Evolutionary conservation across 1,140 invertebrate species (phyloP).

Genomic region (Tetragonula clypearis): DNA sequence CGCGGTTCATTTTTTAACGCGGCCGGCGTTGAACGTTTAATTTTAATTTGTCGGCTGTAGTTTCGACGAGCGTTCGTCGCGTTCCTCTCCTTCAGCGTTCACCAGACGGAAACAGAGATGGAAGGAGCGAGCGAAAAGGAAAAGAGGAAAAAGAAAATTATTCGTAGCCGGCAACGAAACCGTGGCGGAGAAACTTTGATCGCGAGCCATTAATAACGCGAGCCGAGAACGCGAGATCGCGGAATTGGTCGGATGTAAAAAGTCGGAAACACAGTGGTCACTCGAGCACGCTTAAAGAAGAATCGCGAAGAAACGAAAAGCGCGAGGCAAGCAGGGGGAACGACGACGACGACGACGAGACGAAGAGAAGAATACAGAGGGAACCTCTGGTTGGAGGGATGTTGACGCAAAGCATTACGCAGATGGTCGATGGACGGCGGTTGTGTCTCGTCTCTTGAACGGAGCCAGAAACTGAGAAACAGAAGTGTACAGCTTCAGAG

Average conservation of each 20-base stretch:
- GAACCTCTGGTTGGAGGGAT: constrained; percentile 35
- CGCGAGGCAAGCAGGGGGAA: neutral
- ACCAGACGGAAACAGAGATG: neutral
- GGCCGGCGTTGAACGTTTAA: constrained; percentile 6
- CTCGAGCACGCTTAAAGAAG: constrained; percentile 43
- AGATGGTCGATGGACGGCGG: constrained; percentile 62
- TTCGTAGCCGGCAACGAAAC: neutral
- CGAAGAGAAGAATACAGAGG: neutral
- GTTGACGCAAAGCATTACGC: constrained; percentile 71
- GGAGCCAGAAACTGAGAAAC: constrained; percentile 42
- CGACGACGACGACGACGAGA: neutral
- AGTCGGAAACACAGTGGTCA: constrained; percentile 40
- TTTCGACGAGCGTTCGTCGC: too few relatives aligned
- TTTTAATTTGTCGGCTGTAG: constrained; percentile 15
- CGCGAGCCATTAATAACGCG: constrained; percentile 35
- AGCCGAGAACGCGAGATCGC: neutral
- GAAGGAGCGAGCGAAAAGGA: neutral
- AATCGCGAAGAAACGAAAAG: constrained; percentile 22
- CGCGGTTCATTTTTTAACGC: constrained; percentile 8
- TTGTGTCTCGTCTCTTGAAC: constrained; percentile 52
- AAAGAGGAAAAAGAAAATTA: neutral
- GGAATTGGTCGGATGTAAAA: neutral
- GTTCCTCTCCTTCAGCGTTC: neutral
- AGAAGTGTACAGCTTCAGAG: constrained; percentile 56
- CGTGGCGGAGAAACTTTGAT: constrained; percentile 31